Conservation (phyloP, 2,888 invertebrate species). For the Cryptocheilus praepositus region DNA sequence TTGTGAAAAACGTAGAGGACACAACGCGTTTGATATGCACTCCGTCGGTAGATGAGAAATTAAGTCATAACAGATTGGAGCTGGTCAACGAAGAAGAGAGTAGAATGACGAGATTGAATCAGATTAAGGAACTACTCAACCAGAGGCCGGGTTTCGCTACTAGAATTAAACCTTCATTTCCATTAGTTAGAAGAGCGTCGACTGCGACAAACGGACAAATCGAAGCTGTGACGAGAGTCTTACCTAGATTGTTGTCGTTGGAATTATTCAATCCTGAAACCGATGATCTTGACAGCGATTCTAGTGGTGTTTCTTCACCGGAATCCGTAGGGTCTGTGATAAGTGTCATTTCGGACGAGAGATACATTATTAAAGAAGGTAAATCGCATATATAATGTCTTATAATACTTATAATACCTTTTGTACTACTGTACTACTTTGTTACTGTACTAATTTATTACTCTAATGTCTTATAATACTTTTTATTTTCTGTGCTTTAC, state of each 20-base stretch:
- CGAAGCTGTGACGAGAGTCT: constrained; percentile 80
- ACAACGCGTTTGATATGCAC: constrained; percentile 38
- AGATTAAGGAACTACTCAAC: constrained; percentile 83
- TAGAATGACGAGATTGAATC: constrained; percentile 81
- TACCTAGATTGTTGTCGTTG: constrained; percentile 86
- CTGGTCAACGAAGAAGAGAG: constrained; percentile 75
- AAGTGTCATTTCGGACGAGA: constrained; percentile 83
- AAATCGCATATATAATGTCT: constrained; percentile 14
- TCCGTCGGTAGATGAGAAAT: constrained; percentile 10
- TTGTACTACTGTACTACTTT: too few relatives aligned
- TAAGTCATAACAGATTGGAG: constrained; percentile 24
- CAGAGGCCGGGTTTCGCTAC: constrained; percentile 82
- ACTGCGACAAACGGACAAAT: constrained; percentile 77
- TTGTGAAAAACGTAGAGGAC: constrained; percentile 34
- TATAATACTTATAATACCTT: too few relatives aligned
- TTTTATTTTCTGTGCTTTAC: too few relatives aligned
- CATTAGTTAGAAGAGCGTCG: constrained; percentile 83
- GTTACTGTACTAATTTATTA: too few relatives aligned
- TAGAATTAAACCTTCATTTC: constrained; percentile 78
- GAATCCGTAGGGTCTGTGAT: constrained; percentile 92
- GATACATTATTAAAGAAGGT: constrained; percentile 66
- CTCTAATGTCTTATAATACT: too few relatives aligned
- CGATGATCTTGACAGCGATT: constrained; percentile 93
- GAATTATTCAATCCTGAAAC: constrained; percentile 94
- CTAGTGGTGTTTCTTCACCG: constrained; percentile 90